Evolutionary conservation across 2,113 vertebrate species (phyloP).

Genomic region (Athene noctua): DNA sequence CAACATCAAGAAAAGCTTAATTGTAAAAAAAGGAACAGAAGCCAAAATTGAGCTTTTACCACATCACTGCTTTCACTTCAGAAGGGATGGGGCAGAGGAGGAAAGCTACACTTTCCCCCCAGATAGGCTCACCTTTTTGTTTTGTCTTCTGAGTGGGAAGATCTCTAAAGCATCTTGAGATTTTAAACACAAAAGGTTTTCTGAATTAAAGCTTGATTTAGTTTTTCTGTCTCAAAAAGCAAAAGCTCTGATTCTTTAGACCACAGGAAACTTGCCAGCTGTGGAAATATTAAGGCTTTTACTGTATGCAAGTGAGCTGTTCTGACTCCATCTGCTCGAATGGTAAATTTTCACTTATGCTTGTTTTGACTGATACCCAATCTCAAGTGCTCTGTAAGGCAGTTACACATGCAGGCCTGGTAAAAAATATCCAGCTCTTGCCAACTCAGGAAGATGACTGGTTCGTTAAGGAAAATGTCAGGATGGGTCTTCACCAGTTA

Average conservation of each 20-base stretch:
- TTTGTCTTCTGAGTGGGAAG: background rate
- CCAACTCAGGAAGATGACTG: background rate
- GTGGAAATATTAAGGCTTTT: conserved; percentile 40
- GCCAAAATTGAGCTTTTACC: background rate
- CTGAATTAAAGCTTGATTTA: background rate
- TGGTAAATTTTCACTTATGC: background rate
- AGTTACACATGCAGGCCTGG: background rate
- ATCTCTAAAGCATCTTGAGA: background rate
- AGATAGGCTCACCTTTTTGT: background rate
- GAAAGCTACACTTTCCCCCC: background rate
- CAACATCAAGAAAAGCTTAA: background rate
- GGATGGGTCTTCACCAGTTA: background rate
- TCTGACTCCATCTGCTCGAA: conserved; percentile 36
- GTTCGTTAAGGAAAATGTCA: background rate
- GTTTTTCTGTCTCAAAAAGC: background rate
- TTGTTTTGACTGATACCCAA: conserved; percentile 18
- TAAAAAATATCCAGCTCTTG: background rate
- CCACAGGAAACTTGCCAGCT: conserved; percentile 20
- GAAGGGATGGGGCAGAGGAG: background rate
- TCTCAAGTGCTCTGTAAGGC: background rate
- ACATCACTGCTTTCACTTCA: background rate
- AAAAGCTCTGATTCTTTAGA: background rate
- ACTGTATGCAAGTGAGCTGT: background rate
- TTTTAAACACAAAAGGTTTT: conserved; percentile 7
- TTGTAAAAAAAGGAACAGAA: background rate